Evolutionary conservation across 1,140 invertebrate genomes (phyloP), one percentile per base, ranked within the genome.

Genomic region (Hylaeus anthracinus): DNA sequence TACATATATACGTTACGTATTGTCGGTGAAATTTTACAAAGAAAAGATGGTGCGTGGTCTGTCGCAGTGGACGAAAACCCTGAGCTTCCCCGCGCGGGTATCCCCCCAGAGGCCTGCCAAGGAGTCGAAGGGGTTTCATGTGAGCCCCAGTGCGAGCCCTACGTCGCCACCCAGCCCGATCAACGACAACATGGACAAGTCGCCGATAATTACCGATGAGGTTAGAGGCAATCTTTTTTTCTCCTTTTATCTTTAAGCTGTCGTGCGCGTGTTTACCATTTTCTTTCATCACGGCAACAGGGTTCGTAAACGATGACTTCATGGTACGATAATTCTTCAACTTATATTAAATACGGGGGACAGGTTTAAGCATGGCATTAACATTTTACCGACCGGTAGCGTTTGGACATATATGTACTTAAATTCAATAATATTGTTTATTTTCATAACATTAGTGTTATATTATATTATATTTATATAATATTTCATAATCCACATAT

Each of bases 31-130:
- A 56, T 61, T 79, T 56, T 2, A 72, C 14, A 64, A 45, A 65
- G 63, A 80, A 67, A 91, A 88, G 90, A 97, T 97, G 97, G 97
- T 97, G 90, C 96, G 97, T 87, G 97, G 96, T 94, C 92, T 97
- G 88, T 95, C 96, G 66, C 96, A 97, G 94, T 97, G 97, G 97
- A 97, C 97, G 88, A 97, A 97, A 94, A 97, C 97, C 83, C 94
- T 97, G 89, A 97, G 96, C 94, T 97, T 97, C 91, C 97, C 97
- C 79, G 96, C 96, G 86, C 94, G 97, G 90, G 94, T 97, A 86
- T 97, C 96, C 71, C 96, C 97, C 1, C 96, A 97, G 90, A 95
- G 96, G 86, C 95, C 95, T 58, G 95, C 95, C 41, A 96, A 96
- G 94, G 95, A 96, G 91, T 80, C 88, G 9, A 93, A 93, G 69